Conservation (phyloP, 2,888 invertebrate species). For the Philonicus albiceps region DNA sequence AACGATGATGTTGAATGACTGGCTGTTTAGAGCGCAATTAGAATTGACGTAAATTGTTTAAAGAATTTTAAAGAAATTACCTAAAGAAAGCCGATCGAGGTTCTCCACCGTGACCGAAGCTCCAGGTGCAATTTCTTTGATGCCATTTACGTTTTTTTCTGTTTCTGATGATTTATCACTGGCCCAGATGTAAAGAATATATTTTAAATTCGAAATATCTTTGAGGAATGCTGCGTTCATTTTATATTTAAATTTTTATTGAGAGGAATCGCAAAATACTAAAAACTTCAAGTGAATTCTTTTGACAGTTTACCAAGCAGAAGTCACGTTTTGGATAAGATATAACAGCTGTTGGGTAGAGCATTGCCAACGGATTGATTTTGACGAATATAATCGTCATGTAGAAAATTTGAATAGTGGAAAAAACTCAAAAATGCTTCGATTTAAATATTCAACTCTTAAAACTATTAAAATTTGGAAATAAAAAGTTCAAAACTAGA, state of each 20-base stretch:
- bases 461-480: not conserved
- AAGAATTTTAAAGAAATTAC: slow-evolving; percentile 63
- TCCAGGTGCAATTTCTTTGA: slow-evolving; percentile 63
- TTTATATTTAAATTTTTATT: slow-evolving; percentile 21
- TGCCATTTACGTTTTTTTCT: slow-evolving; percentile 65
- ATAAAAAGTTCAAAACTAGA: not conserved
- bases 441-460: not conserved
- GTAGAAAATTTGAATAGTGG: not conserved
- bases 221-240: slow-evolving; percentile 54
- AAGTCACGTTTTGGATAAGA: slow-evolving; percentile 1
- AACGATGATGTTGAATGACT: slow-evolving; percentile 69
- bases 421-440: not conserved
- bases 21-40: slow-evolving; percentile 60
- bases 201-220: slow-evolving; percentile 62
- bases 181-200: slow-evolving; percentile 69
- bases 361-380: not conserved
- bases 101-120: slow-evolving; percentile 69
- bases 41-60: not conserved
- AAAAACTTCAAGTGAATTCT: not conserved
- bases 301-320: slow-evolving; percentile 2
- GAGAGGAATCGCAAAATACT: not conserved
- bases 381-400: not conserved
- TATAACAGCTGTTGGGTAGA: not conserved
- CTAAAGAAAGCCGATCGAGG: slow-evolving; percentile 67
- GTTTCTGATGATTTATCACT: slow-evolving; percentile 64